Conservation (phyloP, 2,113 vertebrate species). For the Mesembrinibis cayennensis region DNA sequence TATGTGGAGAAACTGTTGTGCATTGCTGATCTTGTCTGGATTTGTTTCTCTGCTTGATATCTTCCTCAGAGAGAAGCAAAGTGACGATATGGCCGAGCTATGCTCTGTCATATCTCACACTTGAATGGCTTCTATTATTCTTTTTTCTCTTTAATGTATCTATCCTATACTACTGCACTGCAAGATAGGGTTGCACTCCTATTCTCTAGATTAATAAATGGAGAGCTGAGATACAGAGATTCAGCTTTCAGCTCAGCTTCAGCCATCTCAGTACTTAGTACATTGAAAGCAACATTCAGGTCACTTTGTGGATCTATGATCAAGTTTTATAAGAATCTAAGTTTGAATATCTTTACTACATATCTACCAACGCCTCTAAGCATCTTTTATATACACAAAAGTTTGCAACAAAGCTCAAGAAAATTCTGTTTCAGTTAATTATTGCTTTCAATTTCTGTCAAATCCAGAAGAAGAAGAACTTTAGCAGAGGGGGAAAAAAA, state of each 20-base stretch:
- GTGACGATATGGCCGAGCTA: accelerated
- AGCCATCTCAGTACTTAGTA: not conserved
- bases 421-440: not conserved
- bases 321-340: not conserved
- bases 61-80: not conserved
- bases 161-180: not conserved
- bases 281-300: not conserved
- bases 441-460: not conserved
- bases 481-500: not conserved
- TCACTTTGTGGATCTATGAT: not conserved
- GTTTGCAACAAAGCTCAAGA: not conserved
- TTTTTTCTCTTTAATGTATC: not conserved
- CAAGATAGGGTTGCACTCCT: not conserved
- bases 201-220: not conserved
- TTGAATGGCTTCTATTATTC: not conserved
- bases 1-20: not conserved
- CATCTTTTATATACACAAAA: not conserved
- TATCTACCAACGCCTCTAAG: not conserved
- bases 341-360: not conserved
- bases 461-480: not conserved
- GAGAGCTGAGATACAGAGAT: not conserved
- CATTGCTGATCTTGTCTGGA: not conserved
- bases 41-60: not conserved
- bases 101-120: not conserved
- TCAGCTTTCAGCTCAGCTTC: not conserved